A percentile compares a stretch with the other conserved stretches of the same genome.
phyloP scores from a whole-genome alignment of 1,140 invertebrate species.

The Pomacea maculata region DNA sequence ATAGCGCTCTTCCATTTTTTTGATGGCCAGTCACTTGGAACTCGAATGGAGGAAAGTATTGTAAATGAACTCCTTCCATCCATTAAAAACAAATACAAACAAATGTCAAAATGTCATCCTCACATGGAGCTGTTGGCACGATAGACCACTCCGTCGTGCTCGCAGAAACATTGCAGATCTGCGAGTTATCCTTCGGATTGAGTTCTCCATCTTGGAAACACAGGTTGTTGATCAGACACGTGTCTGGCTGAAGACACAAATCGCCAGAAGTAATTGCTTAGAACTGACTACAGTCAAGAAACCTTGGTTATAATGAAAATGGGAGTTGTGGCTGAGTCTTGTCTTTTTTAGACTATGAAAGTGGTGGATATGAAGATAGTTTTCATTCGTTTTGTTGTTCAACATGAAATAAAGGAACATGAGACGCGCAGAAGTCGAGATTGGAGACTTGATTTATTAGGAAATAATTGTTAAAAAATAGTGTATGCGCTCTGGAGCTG shows the following conservation, averaged over 20 bases:
- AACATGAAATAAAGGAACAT: neutral
- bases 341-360: neutral
- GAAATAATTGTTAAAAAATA: neutral
- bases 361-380: neutral
- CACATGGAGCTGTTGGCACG: neutral
- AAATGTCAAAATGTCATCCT: too few relatives aligned
- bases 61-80: too few relatives aligned
- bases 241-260: neutral
- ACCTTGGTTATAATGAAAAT: neutral
- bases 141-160: neutral
- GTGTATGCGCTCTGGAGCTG: neutral
- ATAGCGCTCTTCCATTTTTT: too few relatives aligned
- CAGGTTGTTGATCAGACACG: constrained; percentile 4
- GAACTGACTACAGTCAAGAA: neutral
- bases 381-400: neutral
- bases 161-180: neutral
- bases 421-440: neutral
- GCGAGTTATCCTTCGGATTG: neutral
- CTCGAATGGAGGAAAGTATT: too few relatives aligned
- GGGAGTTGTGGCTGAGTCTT: too few relatives aligned
- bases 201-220: neutral
- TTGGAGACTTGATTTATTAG: neutral
- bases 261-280: neutral
- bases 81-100: too few relatives aligned
- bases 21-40: too few relatives aligned